Percentiles rank a stretch among this genome's conserved stretches.
Evolutionary conservation across 2,888 invertebrate species (phyloP).

Genomic region (Camptogramma bilineatum): DNA sequence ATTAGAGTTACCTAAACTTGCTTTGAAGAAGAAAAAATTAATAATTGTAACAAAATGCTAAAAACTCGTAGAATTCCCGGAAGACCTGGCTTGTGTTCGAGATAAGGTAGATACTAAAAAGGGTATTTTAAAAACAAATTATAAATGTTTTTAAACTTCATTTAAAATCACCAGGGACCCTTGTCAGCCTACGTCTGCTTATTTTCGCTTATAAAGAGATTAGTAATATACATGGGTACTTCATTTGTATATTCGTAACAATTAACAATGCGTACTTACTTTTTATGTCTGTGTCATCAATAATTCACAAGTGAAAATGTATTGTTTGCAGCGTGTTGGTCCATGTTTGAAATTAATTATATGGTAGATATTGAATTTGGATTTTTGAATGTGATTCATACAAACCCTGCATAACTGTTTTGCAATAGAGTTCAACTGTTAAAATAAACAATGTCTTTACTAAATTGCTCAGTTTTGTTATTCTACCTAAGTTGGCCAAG

Average conservation of each 20-base stretch:
- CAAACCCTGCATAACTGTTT: not conserved
- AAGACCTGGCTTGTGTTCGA: constrained; percentile 33
- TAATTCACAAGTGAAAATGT: not conserved
- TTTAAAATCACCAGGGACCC: constrained; percentile 65
- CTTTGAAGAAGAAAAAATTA: not conserved
- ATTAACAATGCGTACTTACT: constrained; percentile 18
- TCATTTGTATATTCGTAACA: constrained; percentile 46
- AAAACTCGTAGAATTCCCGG: constrained; percentile 30
- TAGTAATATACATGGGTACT: constrained; percentile 61
- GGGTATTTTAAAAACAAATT: constrained; percentile 52
- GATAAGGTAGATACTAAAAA: constrained; percentile 41
- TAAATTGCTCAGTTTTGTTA: not conserved
- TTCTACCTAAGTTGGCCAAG: too few relatives aligned
- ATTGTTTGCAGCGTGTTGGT: not conserved
- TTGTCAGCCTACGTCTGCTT: constrained; percentile 63
- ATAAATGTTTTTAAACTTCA: constrained; percentile 58
- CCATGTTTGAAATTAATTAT: not conserved
- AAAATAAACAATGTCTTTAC: not conserved
- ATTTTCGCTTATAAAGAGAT: constrained; percentile 62
- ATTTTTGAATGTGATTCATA: not conserved
- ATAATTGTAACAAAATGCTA: not conserved
- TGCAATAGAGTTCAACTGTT: not conserved
- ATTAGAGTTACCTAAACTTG: too few relatives aligned
- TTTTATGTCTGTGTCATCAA: not conserved
- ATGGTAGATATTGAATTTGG: not conserved